These are phyloP conservation scores for Meiosimyza decipiens DNA, from an alignment of 2,888 invertebrate genomes.

Conservation along the genomic window DNA sequence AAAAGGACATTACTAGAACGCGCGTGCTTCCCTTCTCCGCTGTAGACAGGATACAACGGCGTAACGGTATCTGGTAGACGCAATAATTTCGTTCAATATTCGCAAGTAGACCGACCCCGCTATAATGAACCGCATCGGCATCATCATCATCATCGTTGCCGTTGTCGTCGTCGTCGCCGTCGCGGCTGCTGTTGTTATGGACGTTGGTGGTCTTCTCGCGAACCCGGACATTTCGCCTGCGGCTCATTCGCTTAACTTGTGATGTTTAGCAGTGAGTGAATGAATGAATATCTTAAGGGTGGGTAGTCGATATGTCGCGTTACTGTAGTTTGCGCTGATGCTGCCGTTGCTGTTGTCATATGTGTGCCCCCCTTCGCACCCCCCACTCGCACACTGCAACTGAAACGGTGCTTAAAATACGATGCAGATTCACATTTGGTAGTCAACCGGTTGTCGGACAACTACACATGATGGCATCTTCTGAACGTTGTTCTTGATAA, in stretches of 20 bases:
- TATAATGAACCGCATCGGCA: slow-evolving; percentile 37
- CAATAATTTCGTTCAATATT: slow-evolving; percentile 41
- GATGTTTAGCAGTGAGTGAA: slow-evolving; percentile 20
- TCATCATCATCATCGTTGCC: background rate
- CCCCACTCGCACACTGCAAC: no score
- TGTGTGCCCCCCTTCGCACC: no score
- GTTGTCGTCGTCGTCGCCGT: slow-evolving; percentile 6
- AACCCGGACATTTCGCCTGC: slow-evolving; percentile 26
- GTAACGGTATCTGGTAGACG: slow-evolving; percentile 38
- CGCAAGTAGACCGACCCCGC: slow-evolving; percentile 38
- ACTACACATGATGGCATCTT: no score
- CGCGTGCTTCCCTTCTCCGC: slow-evolving; percentile 38
- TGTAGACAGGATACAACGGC: slow-evolving; percentile 35
- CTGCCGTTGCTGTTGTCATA: no score
- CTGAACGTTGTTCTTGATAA: no score
- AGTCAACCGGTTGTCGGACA: no score
- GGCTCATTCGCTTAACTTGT: slow-evolving; percentile 23
- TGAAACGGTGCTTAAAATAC: no score
- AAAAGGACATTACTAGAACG: slow-evolving; percentile 43
- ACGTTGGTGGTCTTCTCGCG: slow-evolving; percentile 38
- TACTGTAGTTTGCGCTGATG: no score
- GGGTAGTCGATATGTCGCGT: no score
- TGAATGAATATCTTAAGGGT: slow-evolving; percentile 19
- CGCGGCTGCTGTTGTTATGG: background rate
- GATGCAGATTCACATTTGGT: no score